A percentile compares a stretch with the other conserved stretches of the same genome.
phyloP scores from a whole-genome alignment of 2,888 invertebrate species.

The Mesodorylaimus sp. region DNA sequence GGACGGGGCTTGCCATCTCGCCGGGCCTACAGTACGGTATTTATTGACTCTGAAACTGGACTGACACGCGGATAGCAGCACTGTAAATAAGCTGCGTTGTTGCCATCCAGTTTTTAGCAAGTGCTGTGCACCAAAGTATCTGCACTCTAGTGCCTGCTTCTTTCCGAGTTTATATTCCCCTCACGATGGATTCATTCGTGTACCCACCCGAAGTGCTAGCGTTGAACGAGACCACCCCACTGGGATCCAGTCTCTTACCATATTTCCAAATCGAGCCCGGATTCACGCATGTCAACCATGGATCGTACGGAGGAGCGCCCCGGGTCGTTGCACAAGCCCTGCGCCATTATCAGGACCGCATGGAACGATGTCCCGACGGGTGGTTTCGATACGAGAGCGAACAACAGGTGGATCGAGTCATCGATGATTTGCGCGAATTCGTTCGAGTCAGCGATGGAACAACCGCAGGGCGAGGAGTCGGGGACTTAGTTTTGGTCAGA shows the following conservation, averaged over 20 bases:
- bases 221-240: background rate
- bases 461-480: background rate
- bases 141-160: too few relatives aligned
- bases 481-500: too few relatives aligned
- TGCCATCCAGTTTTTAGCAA: too few relatives aligned
- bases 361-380: background rate
- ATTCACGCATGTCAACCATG: conserved; percentile 1
- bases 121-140: too few relatives aligned
- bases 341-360: background rate
- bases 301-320: conserved; percentile 2
- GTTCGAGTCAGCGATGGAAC: background rate
- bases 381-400: too few relatives aligned
- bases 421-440: background rate
- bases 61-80: too few relatives aligned
- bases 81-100: too few relatives aligned
- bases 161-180: too few relatives aligned
- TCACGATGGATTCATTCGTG: too few relatives aligned
- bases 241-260: background rate
- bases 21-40: too few relatives aligned
- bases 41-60: too few relatives aligned
- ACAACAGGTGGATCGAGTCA: background rate
- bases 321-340: background rate
- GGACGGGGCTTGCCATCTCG: too few relatives aligned
- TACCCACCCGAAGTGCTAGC: background rate
- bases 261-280: conserved; percentile 2